Evolutionary conservation across 2,113 vertebrate genomes (phyloP), one percentile per base, ranked within the genome.

Genomic region (Panthera leo): DNA sequence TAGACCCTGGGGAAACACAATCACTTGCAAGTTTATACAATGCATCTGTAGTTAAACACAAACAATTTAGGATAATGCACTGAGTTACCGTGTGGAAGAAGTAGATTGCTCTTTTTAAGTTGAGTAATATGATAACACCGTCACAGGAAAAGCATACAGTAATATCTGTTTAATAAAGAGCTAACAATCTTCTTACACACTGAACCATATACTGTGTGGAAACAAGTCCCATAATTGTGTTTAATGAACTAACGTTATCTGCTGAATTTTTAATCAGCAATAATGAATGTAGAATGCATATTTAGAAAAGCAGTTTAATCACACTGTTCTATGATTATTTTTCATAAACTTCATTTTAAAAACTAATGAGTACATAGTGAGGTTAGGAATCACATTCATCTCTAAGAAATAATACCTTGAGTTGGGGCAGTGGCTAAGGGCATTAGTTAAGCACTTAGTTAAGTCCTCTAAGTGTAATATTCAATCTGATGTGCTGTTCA

Each of bases 401-500:
- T 97, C 39, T 86, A 63, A 95, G 61, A 91, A 89, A 76, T 45
- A 19, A 61, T 45, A 51, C 15, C 48, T n/a, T 39, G 55, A 42
- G 63, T 29, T 19, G 36, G 2, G 5, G 2, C 39, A 23, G 45
- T 76, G 71, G 76, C 7, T 63, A 45, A 96, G 85, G 95, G 25
- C 0, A 29, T 90, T 79, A 58, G 94, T 95, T 94, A 90, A 78
- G 80, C 93, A 70, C 85, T 12, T 67, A 61, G 23, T 48, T 39
- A 82, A 89, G 21, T 73, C 86, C 94, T 85, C 68, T 98, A 76
- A 97, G 95, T 94, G 97, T 93, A 97, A 95, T 97, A 97, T 96
- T 98, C 58, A 34, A 71, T 95, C 73, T 92, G 34, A 98, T 88
- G 85, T 98, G 82, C 89, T 96, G 45, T 94, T 98, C 91, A 94